phyloP scores from a whole-genome alignment of 2,888 invertebrate genomes.

The Chymomyza caudatula region DNA sequence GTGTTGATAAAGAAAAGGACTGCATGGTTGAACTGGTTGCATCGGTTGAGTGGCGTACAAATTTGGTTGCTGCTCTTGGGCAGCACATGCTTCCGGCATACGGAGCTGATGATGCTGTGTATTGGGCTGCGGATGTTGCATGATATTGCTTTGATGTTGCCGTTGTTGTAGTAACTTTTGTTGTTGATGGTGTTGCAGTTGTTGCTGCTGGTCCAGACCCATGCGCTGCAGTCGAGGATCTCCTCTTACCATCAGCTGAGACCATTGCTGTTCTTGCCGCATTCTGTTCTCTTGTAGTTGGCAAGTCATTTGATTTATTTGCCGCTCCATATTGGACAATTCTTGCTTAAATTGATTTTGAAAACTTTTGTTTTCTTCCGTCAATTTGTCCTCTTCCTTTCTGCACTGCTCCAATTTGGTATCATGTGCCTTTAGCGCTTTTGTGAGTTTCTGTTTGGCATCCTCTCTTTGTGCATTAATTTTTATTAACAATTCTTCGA shows the following conservation, averaged over 20 bases:
- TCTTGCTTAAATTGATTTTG: neutral
- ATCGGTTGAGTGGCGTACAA: neutral
- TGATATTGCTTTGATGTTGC: neutral
- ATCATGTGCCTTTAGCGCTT: neutral
- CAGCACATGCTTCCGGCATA: neutral
- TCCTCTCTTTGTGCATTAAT: neutral
- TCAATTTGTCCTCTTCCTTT: neutral
- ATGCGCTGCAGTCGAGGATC: neutral
- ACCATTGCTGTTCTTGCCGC: neutral
- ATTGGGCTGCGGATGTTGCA: neutral
- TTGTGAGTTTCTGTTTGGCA: neutral
- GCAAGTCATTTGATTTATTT: neutral
- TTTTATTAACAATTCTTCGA: slow-evolving; percentile 27
- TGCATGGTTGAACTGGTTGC: neutral
- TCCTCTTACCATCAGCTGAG: neutral
- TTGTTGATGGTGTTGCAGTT: slow-evolving; percentile 10
- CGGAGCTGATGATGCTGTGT: neutral
- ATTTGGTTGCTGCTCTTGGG: neutral
- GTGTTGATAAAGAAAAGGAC: neutral
- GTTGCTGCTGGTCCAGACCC: slow-evolving; percentile 9
- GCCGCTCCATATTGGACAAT: neutral
- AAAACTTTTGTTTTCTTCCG: neutral
- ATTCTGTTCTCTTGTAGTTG: neutral
- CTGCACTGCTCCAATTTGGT: neutral
- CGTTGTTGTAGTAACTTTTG: neutral